A percentile compares a stretch with the other conserved stretches of the same genome.
Conservation (phyloP, 2,888 invertebrate genomes). For the Sarcophaga variegata region DNA sequence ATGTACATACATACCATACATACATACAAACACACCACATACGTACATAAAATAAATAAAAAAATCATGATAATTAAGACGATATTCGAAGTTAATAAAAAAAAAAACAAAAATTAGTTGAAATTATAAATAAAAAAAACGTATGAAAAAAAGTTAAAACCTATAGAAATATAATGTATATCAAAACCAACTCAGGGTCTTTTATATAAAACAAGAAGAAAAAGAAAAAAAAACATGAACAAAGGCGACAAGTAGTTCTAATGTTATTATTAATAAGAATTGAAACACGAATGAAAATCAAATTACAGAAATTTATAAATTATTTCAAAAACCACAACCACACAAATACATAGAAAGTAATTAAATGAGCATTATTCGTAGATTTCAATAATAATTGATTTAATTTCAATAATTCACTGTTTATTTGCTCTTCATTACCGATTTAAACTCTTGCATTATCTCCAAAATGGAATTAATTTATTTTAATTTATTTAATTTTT, state of each 20-base stretch:
- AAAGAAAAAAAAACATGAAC: slow-evolving; percentile 15
- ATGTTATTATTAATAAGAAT: neutral
- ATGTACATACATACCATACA: slow-evolving; percentile 9
- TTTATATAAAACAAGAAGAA: slow-evolving; percentile 27
- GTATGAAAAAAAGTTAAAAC: neutral
- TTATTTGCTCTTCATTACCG: slow-evolving; percentile 11
- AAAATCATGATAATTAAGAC: too few species aligned
- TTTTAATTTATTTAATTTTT: neutral
- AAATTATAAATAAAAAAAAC: slow-evolving; percentile 11
- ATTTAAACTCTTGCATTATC: neutral
- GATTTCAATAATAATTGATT: neutral
- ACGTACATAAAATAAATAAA: slow-evolving; percentile 39
- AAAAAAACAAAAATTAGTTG: slow-evolving; percentile 28
- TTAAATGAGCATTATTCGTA: neutral
- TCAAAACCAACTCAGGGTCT: slow-evolving; percentile 65
- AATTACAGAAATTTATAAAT: neutral
- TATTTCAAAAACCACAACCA: neutral
- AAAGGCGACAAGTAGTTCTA: slow-evolving; percentile 2
- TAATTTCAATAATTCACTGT: neutral
- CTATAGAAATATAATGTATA: slow-evolving; percentile 42
- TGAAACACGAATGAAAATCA: neutral
- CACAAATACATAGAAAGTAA: slow-evolving; percentile 1
- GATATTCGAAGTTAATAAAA: slow-evolving; percentile 11
- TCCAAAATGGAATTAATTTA: neutral
- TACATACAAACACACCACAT: neutral